phyloP scores from a whole-genome alignment of 2,113 vertebrate species.

The Sturnus vulgaris region DNA sequence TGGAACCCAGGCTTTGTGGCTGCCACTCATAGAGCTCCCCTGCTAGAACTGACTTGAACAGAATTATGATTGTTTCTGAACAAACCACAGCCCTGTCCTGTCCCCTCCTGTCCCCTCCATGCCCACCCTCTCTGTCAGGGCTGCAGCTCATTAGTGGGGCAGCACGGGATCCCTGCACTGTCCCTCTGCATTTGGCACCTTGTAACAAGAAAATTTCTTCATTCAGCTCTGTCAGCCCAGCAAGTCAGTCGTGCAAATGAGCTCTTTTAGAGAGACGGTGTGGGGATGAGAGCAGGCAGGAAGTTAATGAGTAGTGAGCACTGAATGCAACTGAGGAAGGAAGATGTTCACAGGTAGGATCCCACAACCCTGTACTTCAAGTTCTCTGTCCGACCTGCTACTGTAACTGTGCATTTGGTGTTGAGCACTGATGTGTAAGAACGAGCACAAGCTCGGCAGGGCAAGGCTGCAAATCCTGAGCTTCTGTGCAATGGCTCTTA shows the following conservation, averaged over 20 bases:
- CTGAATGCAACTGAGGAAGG: background rate
- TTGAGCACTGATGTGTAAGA: background rate
- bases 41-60: background rate
- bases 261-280: background rate
- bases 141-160: background rate
- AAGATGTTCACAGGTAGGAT: background rate
- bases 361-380: background rate
- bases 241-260: background rate
- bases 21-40: background rate
- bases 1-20: background rate
- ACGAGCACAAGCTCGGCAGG: background rate
- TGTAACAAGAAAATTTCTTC: background rate
- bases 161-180: background rate
- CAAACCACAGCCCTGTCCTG: background rate
- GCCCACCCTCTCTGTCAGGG: background rate
- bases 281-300: background rate
- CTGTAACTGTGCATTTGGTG: background rate
- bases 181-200: background rate
- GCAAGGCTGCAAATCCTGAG: background rate
- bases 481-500: background rate
- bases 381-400: background rate
- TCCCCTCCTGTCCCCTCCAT: background rate
- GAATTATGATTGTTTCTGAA: background rate
- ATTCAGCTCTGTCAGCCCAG: background rate
- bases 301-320: background rate